These are phyloP conservation scores for Nymphicus hollandicus DNA, from an alignment of 2,113 vertebrate genomes.

Conservation along the genomic window DNA sequence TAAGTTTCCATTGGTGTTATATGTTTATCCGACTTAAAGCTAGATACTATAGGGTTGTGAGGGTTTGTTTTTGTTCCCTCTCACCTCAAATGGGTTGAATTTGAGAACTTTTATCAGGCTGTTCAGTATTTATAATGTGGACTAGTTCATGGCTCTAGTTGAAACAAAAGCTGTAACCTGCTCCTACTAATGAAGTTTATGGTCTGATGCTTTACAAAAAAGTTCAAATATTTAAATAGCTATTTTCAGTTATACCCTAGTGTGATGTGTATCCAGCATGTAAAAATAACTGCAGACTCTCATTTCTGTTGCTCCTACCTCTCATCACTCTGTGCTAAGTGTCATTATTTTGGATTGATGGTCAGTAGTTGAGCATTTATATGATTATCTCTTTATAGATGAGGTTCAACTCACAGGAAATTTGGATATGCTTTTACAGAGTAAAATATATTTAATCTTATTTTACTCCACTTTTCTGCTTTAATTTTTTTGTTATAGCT, in stretches of 20 bases:
- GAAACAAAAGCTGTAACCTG: not conserved
- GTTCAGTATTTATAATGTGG: not conserved
- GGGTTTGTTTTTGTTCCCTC: not conserved
- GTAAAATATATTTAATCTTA: not conserved
- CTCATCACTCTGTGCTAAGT: not conserved
- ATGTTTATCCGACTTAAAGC: not conserved
- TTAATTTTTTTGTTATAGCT: not conserved
- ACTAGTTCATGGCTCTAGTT: not conserved
- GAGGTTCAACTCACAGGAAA: not conserved
- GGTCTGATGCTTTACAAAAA: not conserved
- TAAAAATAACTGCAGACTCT: not conserved
- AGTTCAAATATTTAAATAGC: not conserved
- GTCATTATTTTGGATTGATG: not conserved
- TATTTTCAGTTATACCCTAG: not conserved
- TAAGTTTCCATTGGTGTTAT: not conserved
- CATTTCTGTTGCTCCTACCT: not conserved
- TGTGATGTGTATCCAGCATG: not conserved
- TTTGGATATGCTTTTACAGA: not conserved
- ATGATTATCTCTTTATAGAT: not conserved
- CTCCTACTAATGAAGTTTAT: not conserved
- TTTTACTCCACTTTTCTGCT: not conserved
- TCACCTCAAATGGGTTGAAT: not conserved
- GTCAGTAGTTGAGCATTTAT: not conserved
- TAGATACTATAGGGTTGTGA: not conserved
- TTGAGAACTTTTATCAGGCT: not conserved